Evolutionary conservation across 2,888 invertebrate genomes (phyloP).

Genomic region (Scrobipalpa atriplicella): DNA sequence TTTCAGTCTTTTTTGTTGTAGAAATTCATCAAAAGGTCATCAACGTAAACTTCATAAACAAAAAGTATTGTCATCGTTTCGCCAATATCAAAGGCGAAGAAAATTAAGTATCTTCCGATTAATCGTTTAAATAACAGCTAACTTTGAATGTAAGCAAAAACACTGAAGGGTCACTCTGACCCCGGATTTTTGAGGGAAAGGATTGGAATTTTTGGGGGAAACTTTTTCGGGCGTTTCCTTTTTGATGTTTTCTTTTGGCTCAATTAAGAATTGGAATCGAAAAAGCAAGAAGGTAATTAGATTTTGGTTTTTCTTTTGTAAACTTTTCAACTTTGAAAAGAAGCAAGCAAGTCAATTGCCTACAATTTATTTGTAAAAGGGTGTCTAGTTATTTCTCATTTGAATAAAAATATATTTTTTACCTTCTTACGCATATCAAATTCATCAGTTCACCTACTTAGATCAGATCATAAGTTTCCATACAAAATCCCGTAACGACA

Average conservation of each 20-base stretch:
- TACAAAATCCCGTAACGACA: constrained; percentile 16
- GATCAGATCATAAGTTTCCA: neutral
- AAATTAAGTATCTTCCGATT: constrained; percentile 8
- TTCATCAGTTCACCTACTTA: constrained; percentile 18
- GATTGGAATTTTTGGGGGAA: constrained; percentile 16
- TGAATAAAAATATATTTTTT: neutral
- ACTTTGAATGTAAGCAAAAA: constrained; percentile 1
- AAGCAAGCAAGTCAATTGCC: neutral
- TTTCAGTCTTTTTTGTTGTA: no score
- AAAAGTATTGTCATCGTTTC: neutral
- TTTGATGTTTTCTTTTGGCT: constrained; percentile 40
- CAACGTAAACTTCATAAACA: neutral
- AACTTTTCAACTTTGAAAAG: constrained; percentile 13
- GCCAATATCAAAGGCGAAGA: neutral
- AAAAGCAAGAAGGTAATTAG: constrained; percentile 21
- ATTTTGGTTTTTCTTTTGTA: constrained; percentile 18
- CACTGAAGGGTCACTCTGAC: constrained; percentile 8
- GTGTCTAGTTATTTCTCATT: constrained; percentile 2
- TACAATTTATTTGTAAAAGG: neutral
- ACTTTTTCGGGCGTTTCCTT: constrained; percentile 36
- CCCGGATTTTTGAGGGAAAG: constrained; percentile 22
- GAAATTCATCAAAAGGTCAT: neutral
- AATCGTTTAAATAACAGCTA: constrained; percentile 8
- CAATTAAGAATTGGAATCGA: constrained; percentile 26
- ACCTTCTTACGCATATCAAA: neutral